Conservation (phyloP, 1,140 invertebrate species). For the Drosophila arawakana region DNA sequence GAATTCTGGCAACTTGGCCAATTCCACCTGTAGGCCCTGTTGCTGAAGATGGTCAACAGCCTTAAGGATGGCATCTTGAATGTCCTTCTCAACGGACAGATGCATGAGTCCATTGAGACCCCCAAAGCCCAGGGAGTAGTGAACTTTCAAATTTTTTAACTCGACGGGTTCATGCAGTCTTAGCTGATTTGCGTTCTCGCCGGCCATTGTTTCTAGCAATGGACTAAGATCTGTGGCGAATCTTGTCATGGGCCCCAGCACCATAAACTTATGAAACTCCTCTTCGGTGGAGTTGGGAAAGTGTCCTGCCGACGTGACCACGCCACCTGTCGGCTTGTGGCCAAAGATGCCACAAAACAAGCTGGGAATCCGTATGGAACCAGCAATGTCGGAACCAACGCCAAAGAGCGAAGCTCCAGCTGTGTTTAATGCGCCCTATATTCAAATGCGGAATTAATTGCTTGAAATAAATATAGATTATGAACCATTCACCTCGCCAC, state of each 20-base stretch:
- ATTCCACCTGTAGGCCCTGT: slow-evolving; percentile 32
- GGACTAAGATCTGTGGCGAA: slow-evolving; percentile 91
- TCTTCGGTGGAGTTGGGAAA: slow-evolving; percentile 85
- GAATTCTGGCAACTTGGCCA: slow-evolving; percentile 43
- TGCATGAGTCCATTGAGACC: slow-evolving; percentile 73
- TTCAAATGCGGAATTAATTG: slow-evolving; percentile 17
- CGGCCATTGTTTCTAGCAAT: slow-evolving; percentile 87
- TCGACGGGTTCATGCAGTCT: slow-evolving; percentile 85
- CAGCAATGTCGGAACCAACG: slow-evolving; percentile 94
- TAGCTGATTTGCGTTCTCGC: slow-evolving; percentile 79
- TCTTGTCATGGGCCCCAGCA: slow-evolving; percentile 91
- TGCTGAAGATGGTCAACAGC: slow-evolving; percentile 57
- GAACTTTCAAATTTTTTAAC: slow-evolving; percentile 86
- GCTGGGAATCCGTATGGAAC: slow-evolving; percentile 94
- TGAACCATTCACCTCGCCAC: slow-evolving; percentile 88
- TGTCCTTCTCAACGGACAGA: slow-evolving; percentile 46
- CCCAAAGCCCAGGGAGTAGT: slow-evolving; percentile 60
- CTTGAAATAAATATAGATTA: not conserved
- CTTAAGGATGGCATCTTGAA: slow-evolving; percentile 46
- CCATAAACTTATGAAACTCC: slow-evolving; percentile 85
- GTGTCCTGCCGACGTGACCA: slow-evolving; percentile 86
- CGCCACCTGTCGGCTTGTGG: slow-evolving; percentile 91
- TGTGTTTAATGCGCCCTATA: slow-evolving; percentile 88
- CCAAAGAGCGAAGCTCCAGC: slow-evolving; percentile 70
- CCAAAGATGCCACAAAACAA: slow-evolving; percentile 95